Conservation (phyloP, 2,113 vertebrate species). For the Clarias magur region DNA sequence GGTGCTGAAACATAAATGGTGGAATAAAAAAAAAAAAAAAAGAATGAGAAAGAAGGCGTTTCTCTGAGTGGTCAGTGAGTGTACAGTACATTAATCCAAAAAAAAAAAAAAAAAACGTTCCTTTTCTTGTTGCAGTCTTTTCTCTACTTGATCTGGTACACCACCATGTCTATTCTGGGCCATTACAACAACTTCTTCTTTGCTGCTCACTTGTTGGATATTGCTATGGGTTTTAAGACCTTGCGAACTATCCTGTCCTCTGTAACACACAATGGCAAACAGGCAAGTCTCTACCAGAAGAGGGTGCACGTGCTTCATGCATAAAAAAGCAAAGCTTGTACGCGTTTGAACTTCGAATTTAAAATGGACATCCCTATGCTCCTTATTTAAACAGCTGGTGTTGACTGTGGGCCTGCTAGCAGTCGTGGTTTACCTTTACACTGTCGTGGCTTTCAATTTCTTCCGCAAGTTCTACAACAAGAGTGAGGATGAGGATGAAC, state of each 20-base stretch:
- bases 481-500: slow-evolving; percentile 92
- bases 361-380: not conserved
- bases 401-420: slow-evolving; percentile 93
- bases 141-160: slow-evolving; percentile 96
- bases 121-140: slow-evolving; percentile 76
- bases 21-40: not conserved
- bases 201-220: slow-evolving; percentile 93
- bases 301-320: slow-evolving; percentile 42
- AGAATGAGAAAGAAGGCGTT: not conserved
- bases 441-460: slow-evolving; percentile 98
- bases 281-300: slow-evolving; percentile 76
- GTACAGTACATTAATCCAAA: not conserved
- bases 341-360: not conserved
- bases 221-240: slow-evolving; percentile 97
- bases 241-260: slow-evolving; percentile 93
- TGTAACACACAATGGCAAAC: slow-evolving; percentile 98
- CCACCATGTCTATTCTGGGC: slow-evolving; percentile 91
- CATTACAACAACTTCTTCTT: slow-evolving; percentile 99
- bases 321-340: not conserved
- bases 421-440: slow-evolving; percentile 96
- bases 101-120: not conserved
- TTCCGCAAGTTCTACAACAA: slow-evolving; percentile 99
- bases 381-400: slow-evolving; percentile 75
- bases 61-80: not conserved
- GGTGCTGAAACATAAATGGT: not conserved